Evolutionary conservation across 2,113 vertebrate species (phyloP).

Genomic region (Actenoides lindsayi): DNA sequence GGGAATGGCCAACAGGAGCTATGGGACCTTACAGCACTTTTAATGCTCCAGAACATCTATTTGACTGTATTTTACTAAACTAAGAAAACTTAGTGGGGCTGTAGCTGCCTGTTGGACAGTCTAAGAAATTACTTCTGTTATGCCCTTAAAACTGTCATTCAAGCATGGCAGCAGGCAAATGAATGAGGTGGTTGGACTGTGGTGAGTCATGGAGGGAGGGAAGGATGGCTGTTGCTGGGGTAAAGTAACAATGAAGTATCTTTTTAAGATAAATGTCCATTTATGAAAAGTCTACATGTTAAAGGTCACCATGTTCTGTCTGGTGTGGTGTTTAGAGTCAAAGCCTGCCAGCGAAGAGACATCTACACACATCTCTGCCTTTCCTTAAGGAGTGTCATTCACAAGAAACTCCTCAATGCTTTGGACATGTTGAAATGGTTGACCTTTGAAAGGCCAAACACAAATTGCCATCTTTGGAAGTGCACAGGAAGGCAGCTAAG

Average conservation of each 20-base stretch:
- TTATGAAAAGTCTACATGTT: neutral
- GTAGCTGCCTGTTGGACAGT: neutral
- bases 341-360: neutral
- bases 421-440: neutral
- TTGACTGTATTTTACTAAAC: neutral
- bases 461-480: neutral
- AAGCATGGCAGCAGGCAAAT: neutral
- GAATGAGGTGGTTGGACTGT: neutral
- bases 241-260: neutral
- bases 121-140: neutral
- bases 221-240: neutral
- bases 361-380: neutral
- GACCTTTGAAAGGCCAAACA: neutral
- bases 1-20: neutral
- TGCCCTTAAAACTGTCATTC: neutral
- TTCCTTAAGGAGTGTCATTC: neutral
- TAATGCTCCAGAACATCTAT: neutral
- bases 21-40: neutral
- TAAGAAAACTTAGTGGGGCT: neutral
- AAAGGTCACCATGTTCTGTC: neutral
- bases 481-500: neutral
- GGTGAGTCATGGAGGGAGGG: neutral
- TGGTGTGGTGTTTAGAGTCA: neutral
- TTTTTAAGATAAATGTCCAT: neutral
- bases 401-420: neutral